Base-by-base conservation (phyloP, 1,140 invertebrate genomes). In the Propsilocerus akamusi region DNA sequence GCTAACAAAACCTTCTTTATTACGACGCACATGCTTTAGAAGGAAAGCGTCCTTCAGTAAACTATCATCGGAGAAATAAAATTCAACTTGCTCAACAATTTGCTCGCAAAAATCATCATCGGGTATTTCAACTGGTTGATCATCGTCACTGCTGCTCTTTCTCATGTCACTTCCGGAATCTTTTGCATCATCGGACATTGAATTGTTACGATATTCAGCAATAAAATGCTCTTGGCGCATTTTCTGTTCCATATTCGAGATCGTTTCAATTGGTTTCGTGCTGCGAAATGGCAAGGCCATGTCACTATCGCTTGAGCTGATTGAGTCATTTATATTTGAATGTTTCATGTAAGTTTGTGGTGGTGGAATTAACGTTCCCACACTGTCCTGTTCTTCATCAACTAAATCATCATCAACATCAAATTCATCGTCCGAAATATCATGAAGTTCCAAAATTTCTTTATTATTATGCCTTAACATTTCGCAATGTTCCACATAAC, bases 31-130 rank as follows among this genome's bases (percentile, higher is more conserved):
- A 64, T 96, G 91, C 65, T 96, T 97, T 26, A 96, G 65, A 5
- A 97, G 68, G 65, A 97, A 97, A 2, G 91, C 89, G 62, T 97
- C 91, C 65, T 94, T 95, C 1, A 88, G 78, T 51, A 97, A 90
- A 61, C 92, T 93, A 14, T 83, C 86, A 63, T 96, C 90, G 50
- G 88, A 91, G 63, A 97, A 95, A 65, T 95, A 95, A 63, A 86
- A 92, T 67, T 92, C 88, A 6, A 92, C 87, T 62, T 90, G 85
- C 30, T 80, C 72, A 30, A 86, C 76, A 51, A 91, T 88, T 54
- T 80, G 77, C 23, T 80, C 74, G 1, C 81, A 76, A 20, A 85
- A 62, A 56, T 87, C 83, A 4, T 85, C 82, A 50, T 74, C 76
- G 2, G 81, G 81, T 25, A 60, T 51, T 46, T 69, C 34, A 0